A percentile compares a stretch with the other conserved stretches of the same genome.
phyloP scores from a whole-genome alignment of 2,113 vertebrate species.

The Jaculus jaculus region DNA sequence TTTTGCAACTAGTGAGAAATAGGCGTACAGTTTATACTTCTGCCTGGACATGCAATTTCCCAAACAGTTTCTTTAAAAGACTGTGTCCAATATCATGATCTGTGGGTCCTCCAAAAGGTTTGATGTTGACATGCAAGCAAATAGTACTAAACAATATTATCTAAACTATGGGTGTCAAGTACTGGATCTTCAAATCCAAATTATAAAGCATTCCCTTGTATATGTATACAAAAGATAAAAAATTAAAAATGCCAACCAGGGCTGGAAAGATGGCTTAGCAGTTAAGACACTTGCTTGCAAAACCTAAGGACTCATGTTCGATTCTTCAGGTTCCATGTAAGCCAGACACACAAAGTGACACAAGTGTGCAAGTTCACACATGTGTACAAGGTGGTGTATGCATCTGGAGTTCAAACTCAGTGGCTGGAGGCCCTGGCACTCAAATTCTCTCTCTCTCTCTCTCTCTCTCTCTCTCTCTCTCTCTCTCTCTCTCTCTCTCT shows the following conservation, averaged over 20 bases:
- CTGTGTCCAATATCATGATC: slow-evolving; percentile 76
- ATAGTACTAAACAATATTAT: slow-evolving; percentile 81
- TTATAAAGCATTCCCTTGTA: slow-evolving; percentile 85
- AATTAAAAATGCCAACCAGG: slow-evolving; percentile 73
- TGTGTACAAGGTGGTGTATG: too few species aligned
- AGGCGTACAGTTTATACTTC: background rate
- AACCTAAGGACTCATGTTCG: too few species aligned
- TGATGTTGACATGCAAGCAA: slow-evolving; percentile 84
- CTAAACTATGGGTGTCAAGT: slow-evolving; percentile 80
- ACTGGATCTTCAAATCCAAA: slow-evolving; percentile 83
- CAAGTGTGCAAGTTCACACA: too few species aligned
- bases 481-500: too few species aligned
- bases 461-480: too few species aligned
- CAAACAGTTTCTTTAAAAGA: background rate
- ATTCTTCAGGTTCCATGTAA: too few species aligned
- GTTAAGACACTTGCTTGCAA: too few species aligned
- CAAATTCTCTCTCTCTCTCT: too few species aligned
- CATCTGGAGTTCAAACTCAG: too few species aligned
- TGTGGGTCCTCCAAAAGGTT: slow-evolving; percentile 78
- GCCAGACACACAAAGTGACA: too few species aligned
- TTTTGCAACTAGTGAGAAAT: background rate
- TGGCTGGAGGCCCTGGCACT: too few species aligned
- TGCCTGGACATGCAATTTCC: background rate
- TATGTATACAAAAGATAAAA: slow-evolving; percentile 88
- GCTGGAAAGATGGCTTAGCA: too few species aligned